These are phyloP conservation scores for Pristionchus japonicus DNA, from an alignment of 2,888 invertebrate genomes.

Conservation along the genomic window DNA sequence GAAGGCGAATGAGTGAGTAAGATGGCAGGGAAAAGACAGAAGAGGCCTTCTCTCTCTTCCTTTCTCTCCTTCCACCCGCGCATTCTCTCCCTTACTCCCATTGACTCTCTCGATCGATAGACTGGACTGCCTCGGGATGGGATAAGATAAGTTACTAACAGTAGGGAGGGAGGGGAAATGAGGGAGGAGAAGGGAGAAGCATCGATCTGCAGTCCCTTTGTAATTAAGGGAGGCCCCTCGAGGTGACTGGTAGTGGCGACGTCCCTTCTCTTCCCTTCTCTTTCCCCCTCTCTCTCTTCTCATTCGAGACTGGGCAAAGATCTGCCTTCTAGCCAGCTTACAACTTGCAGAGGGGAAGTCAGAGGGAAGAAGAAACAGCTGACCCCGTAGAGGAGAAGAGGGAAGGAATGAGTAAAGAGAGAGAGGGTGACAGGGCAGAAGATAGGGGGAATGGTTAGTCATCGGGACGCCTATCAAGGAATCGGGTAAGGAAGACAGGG, in stretches of 20 bases:
- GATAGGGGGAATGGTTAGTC: constrained; percentile 1
- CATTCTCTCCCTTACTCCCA: background rate
- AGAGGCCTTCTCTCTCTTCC: constrained; percentile 9
- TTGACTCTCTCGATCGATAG: constrained; percentile 34
- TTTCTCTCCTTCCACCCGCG: background rate
- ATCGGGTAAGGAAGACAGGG: background rate
- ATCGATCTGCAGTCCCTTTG: background rate
- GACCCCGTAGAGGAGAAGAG: background rate
- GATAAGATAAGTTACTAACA: constrained; percentile 15
- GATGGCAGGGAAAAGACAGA: constrained; percentile 21
- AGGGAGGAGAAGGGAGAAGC: background rate
- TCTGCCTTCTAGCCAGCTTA: constrained; percentile 1
- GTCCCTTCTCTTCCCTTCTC: background rate
- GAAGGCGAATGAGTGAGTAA: background rate
- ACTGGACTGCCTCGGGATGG: background rate
- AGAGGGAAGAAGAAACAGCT: constrained; percentile 35
- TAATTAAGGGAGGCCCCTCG: constrained; percentile 18
- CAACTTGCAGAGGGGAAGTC: background rate
- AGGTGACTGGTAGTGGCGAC: constrained; percentile 33
- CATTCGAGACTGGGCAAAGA: background rate
- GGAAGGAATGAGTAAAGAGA: constrained; percentile 35
- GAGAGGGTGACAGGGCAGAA: background rate
- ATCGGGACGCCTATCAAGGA: background rate
- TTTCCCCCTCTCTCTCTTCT: background rate
- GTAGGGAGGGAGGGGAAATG: background rate